phyloP scores from a whole-genome alignment of 2,888 invertebrate species.

The Pinctada fucata region DNA sequence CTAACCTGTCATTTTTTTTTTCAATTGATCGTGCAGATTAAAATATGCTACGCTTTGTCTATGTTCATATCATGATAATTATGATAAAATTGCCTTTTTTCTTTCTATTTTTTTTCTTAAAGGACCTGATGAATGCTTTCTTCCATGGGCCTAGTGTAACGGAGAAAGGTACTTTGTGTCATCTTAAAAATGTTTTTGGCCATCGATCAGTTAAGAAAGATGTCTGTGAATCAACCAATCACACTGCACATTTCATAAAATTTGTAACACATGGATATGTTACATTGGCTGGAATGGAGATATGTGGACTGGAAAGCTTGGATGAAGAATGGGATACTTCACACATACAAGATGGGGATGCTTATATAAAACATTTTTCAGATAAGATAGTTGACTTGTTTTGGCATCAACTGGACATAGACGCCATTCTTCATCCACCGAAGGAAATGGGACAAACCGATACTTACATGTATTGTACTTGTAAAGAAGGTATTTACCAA shows the following conservation, averaged over 20 bases:
- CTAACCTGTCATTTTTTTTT: too few species aligned
- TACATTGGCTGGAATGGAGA: slow-evolving; percentile 27
- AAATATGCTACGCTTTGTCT: too few species aligned
- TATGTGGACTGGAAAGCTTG: slow-evolving; percentile 13
- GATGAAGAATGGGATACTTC: neutral
- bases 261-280: slow-evolving; percentile 31
- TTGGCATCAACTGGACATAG: neutral
- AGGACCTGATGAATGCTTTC: slow-evolving; percentile 42
- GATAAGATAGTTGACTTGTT: neutral
- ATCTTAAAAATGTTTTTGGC: slow-evolving; percentile 39
- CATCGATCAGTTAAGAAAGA: slow-evolving; percentile 37
- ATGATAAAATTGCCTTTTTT: too few species aligned
- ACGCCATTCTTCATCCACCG: neutral
- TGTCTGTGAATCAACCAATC: slow-evolving; percentile 35
- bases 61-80: too few species aligned
- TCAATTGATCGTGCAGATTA: too few species aligned
- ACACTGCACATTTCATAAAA: slow-evolving; percentile 37
- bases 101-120: slow-evolving; percentile 6
- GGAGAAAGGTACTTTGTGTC: slow-evolving; percentile 48
- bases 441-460: neutral
- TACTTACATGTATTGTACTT: neutral
- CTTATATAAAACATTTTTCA: neutral
- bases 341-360: neutral
- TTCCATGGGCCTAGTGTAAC: slow-evolving; percentile 37
- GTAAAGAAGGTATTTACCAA: neutral